Evolutionary conservation across 2,113 vertebrate species (phyloP).

Genomic region (Octodon degus): DNA sequence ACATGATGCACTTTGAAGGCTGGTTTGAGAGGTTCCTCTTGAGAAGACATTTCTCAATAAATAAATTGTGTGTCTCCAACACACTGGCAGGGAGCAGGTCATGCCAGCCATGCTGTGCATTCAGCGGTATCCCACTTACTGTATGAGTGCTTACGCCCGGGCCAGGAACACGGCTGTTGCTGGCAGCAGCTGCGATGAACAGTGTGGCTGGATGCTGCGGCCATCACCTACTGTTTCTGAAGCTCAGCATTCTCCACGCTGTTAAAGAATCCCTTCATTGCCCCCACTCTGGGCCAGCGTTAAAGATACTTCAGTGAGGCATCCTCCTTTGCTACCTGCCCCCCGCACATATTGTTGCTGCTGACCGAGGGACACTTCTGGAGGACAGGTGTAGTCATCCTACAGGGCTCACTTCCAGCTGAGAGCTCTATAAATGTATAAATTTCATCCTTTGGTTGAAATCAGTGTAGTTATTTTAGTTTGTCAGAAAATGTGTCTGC

Average conservation of each 20-base stretch:
- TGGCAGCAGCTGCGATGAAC: conserved; percentile 68
- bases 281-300: conserved; percentile 59
- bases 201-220: conserved; percentile 54
- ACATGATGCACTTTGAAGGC: conserved; percentile 72
- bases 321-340: background rate
- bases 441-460: background rate
- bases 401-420: background rate
- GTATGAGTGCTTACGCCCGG: conserved; percentile 80
- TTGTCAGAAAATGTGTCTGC: background rate
- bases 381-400: background rate
- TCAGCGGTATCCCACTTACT: conserved; percentile 76
- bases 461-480: background rate
- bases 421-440: conserved; percentile 36
- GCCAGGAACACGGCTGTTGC: conserved; percentile 57
- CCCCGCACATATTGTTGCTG: background rate
- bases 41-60: conserved; percentile 80
- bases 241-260: conserved; percentile 71
- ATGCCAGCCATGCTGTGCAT: conserved; percentile 74
- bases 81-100: conserved; percentile 74
- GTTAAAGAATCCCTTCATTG: conserved; percentile 69
- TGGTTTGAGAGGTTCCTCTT: conserved; percentile 76
- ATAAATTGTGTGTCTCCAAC: conserved; percentile 66
- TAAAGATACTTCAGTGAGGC: conserved; percentile 60
- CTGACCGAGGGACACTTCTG: conserved; percentile 48
- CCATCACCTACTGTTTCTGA: conserved; percentile 67